A percentile compares a stretch with the other conserved stretches of the same genome.
Evolutionary conservation across 2,888 invertebrate genomes (phyloP).

Genomic region (Melinaea menophilus): DNA sequence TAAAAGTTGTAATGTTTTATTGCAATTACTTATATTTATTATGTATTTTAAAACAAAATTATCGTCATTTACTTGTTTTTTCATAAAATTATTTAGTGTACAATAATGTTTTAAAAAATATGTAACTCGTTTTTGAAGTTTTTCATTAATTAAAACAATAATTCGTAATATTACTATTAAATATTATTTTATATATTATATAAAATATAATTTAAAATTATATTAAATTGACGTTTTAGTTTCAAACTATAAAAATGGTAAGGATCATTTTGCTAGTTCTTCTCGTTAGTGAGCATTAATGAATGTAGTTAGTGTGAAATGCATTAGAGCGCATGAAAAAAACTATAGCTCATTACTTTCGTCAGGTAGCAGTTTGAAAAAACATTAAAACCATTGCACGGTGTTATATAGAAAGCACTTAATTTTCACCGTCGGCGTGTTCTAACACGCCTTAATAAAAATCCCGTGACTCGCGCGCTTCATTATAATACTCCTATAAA

Average conservation of each 20-base stretch:
- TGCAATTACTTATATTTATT: not conserved
- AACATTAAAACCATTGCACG: not conserved
- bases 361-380: constrained; percentile 26
- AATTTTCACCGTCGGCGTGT: constrained; percentile 32
- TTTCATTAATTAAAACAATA: constrained; percentile 1
- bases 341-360: not conserved
- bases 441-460: constrained; percentile 27
- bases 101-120: too few relatives aligned
- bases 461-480: constrained; percentile 27
- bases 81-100: too few relatives aligned
- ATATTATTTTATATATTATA: constrained; percentile 16
- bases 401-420: constrained; percentile 25
- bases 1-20: not conserved
- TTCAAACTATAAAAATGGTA: constrained; percentile 10
- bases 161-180: too few relatives aligned
- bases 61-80: too few relatives aligned
- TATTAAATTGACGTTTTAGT: constrained; percentile 23
- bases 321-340: too few relatives aligned
- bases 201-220: constrained; percentile 24
- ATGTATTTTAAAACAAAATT: not conserved
- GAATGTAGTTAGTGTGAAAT: constrained; percentile 9
- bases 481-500: constrained; percentile 19
- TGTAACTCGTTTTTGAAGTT: too few relatives aligned
- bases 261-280: constrained; percentile 19
- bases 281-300: constrained; percentile 28